Evolutionary conservation across 2,797 vertebrate genomes (phyloP), one percentile per base, ranked within the genome.

Genomic region (Gymnoscopelus microlampas): DNA sequence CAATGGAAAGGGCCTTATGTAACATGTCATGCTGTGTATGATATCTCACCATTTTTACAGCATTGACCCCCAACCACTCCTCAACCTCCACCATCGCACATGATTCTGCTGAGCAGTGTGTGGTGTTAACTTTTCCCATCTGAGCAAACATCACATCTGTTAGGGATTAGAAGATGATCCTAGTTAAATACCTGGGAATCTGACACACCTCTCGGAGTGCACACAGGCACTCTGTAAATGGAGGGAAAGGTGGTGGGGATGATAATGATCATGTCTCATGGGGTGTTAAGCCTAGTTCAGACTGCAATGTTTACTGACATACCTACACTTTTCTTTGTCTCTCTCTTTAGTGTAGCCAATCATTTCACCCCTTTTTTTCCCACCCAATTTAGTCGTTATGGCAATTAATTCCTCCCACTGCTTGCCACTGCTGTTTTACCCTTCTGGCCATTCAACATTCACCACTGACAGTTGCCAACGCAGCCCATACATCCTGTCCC

Each of bases 1-100:
- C 85, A 91, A 91, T 83, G 82, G 81, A 84, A 81, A 81, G 26
- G 62, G 58, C 71, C 78, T 92, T 89, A 90, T 74, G 80, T 87
- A 92, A 86, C 73, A 70, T 68, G 75, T 60, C 50, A 69, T 65
- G 79, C 82, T 13, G 60, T 60, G 79, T 61, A 68, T 67, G 71
- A 76, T 85, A 80, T 76, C 66, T 81, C 72, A 82, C 78, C 68
- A 77, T 76, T 76, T 84, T 79, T 66, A 85, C 56, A 5, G 73
- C 60, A 49, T 35, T 80, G 71, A 70, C 15, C 19, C 7, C 57
- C 29, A 0, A 14, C 7, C 57, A 7, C 32, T 44, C 47, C 15
- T 14, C 23, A 51, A n/a, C 48, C 61, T 63, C 11, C 13, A 11
- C 23, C 29, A 47, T 44, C 11, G 0, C 19, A 63, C 50, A 59